Conservation (phyloP, 64 coral and sea anemone genomes). For the Montipora efflorescens region DNA sequence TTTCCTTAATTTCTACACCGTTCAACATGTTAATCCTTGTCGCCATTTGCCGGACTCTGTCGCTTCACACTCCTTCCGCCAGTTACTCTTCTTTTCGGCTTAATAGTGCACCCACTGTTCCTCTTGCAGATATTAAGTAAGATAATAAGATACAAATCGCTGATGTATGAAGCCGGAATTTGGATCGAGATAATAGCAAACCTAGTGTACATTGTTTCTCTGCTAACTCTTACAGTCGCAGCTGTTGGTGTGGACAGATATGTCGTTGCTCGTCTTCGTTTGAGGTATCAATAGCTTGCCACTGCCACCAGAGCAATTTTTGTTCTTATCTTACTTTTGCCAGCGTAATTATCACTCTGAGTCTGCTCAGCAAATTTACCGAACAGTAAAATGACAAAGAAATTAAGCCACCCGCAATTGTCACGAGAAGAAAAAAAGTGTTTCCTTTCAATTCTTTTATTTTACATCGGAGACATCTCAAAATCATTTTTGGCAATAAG, state of each 20-base stretch:
- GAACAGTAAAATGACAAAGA: not conserved
- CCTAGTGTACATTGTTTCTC: slow-evolving; percentile 6
- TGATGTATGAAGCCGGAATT: slow-evolving; percentile 10
- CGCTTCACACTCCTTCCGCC: slow-evolving; percentile 26
- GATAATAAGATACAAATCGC: not conserved
- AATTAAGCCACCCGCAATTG: too few relatives aligned
- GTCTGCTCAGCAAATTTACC: slow-evolving; percentile 14
- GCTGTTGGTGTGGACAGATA: slow-evolving; percentile 23
- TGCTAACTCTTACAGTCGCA: slow-evolving; percentile 2
- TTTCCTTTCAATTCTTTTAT: too few relatives aligned
- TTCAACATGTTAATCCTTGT: slow-evolving; percentile 33
- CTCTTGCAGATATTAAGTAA: not conserved
- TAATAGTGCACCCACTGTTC: slow-evolving; percentile 5
- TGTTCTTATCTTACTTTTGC: not conserved
- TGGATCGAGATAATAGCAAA: not conserved
- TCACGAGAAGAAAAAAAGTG: too few relatives aligned
- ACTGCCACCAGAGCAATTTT: not conserved
- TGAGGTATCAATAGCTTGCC: slow-evolving; percentile 15
- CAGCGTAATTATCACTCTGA: not conserved
- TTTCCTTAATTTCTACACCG: not conserved
- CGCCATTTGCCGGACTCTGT: not conserved
- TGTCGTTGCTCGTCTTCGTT: slow-evolving; percentile 12
- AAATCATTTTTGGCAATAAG: too few relatives aligned
- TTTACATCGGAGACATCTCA: too few relatives aligned
- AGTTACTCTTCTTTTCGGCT: not conserved